phyloP scores from a whole-genome alignment of 2,113 vertebrate genomes.

The Gnathonemus echidnorhynchus region DNA sequence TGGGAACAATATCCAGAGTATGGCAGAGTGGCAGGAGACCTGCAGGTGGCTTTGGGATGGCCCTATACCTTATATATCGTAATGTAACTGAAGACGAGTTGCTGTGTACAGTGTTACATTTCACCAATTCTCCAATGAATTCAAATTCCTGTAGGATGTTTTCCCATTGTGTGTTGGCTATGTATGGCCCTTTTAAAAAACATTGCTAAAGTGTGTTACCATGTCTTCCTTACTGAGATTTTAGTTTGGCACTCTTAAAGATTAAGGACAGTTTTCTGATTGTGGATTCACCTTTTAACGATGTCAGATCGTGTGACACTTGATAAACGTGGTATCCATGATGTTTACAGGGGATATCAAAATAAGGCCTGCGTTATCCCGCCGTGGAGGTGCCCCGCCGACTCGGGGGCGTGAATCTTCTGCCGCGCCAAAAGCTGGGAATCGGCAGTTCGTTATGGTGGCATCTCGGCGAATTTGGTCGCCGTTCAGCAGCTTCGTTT shows the following conservation, averaged over 20 bases:
- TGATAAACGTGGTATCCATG: constrained; percentile 30
- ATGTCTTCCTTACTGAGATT: neutral
- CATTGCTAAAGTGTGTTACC: neutral
- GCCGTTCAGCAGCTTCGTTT: neutral
- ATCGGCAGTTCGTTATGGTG: neutral
- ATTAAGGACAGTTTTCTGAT: neutral
- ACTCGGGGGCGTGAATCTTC: constrained; percentile 20
- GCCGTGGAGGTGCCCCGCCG: constrained; percentile 35
- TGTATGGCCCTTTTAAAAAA: neutral
- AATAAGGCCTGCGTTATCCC: constrained; percentile 33
- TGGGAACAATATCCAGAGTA: neutral
- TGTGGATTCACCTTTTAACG: neutral
- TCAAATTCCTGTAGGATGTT: neutral
- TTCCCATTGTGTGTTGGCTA: neutral
- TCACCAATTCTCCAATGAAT: neutral
- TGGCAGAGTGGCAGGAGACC: neutral
- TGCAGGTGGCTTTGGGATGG: neutral
- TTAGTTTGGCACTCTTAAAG: neutral
- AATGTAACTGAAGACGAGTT: neutral
- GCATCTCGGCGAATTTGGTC: neutral
- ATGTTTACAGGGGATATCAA: constrained; percentile 27
- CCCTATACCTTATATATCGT: neutral
- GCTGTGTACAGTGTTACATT: neutral
- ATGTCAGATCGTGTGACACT: constrained; percentile 16
- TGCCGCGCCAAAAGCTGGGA: neutral